A percentile compares a stretch with the other conserved stretches of the same genome.
These are phyloP conservation scores for Indri indri DNA, from an alignment of 2,113 vertebrate genomes.

Conservation along the genomic window DNA sequence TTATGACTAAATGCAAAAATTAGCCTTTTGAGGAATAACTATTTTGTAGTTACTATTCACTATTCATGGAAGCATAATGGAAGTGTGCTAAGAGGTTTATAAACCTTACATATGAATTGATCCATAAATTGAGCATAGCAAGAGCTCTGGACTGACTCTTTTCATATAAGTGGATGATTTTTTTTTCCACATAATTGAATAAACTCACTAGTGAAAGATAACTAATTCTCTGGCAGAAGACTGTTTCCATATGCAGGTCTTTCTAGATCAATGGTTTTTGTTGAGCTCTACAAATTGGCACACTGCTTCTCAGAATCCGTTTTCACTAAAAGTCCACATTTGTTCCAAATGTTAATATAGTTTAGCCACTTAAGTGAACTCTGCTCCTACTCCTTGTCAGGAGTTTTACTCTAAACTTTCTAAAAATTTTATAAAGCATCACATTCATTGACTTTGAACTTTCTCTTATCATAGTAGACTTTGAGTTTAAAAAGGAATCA, in stretches of 20 bases:
- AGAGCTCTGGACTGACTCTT: neutral
- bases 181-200: neutral
- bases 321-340: neutral
- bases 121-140: neutral
- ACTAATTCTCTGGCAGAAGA: neutral
- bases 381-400: neutral
- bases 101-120: neutral
- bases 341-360: neutral
- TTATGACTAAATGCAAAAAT: neutral
- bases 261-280: neutral
- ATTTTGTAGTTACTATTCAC: neutral
- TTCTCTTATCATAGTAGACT: neutral
- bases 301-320: neutral
- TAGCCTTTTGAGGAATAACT: neutral
- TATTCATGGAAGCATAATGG: neutral
- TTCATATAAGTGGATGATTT: neutral
- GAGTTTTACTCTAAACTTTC: neutral
- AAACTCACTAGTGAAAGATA: neutral
- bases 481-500: neutral
- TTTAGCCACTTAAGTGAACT: neutral
- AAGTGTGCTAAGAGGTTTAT: neutral
- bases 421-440: neutral
- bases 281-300: neutral
- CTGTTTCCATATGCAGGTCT: neutral
- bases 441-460: neutral